Base-by-base conservation (phyloP, 92 coral and sea anemone genomes). In the Chrysogorgia sp. region DNA sequence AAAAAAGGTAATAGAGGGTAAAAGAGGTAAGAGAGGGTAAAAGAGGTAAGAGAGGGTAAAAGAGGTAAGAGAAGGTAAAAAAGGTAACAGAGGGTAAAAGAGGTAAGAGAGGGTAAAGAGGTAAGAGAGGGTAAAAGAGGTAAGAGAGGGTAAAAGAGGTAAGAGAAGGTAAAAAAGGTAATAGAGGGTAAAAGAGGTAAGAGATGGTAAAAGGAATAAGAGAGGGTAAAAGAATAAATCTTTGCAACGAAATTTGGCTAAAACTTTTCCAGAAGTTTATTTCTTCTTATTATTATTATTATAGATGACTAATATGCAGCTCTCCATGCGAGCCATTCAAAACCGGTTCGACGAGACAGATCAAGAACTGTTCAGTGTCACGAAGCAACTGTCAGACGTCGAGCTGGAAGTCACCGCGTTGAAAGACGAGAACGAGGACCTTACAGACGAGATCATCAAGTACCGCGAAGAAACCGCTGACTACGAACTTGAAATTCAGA, bases 401-500 rank as follows among this genome's bases (percentile, higher is more conserved):
- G 77, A 71, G 29, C 45, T 71, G 65, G 98, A 94, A 78, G 85
- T 83, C 19, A 83, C 89, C n/a, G 59, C 92, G 1, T 83, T 94
- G 21, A 89, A 82, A 49, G 79, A 83, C 49, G 98, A 91, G 45
- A 86, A 88, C 86, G 94, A 87, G 43, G 77, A 71, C 10, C 77
- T 71, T 34, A 29, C 62, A 19, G 62, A 71, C 14, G 77, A 71
- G 19, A 13, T 48, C 20, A 45, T 0, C 43, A 82, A 96, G 50
- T 77, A 83, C 52, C 94, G 87, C 48, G 71, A 82, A 77, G 96
- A 94, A 8, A 83, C 82, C 29, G 91, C 98, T 0, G 89, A 91
- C 64, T 75, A 83, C 24, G 97, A 94, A 56, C 88, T 91, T 40
- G 96, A 87, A 49, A 81, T 88, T 31, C 84, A 91, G 78, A 91